Evolutionary conservation across 2,113 vertebrate species (phyloP), one percentile per base, ranked within the genome.

Genomic region (Phyllostomus discolor): DNA sequence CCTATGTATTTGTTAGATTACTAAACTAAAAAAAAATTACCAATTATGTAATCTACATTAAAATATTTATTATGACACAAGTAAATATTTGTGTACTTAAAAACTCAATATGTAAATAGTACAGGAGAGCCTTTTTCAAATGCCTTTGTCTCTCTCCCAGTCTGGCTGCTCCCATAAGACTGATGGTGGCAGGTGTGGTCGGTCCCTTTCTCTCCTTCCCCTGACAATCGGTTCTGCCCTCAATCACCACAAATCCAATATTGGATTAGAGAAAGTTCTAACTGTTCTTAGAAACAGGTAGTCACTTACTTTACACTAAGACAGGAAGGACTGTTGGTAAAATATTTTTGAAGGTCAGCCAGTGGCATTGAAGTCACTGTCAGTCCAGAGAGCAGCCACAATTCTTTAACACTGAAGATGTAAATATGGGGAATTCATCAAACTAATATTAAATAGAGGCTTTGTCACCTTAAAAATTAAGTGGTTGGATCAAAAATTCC

Each of bases 121-220:
- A 10, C 90, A 91, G 84, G 66, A 50, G 20, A 59, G 54, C 9
- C 84, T 97, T 95, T 95, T 0, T 12, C 85, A 1, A 86, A 54
- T 5, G 96, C 69, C 96, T 97, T 98, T 97, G 97, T 98, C 95
- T 98, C 76, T 98, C 73, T 38, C 24, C 69, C 69, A 59, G 50
- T 92, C 95, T 43, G 41, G 52, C 87, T 88, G 82, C 4, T 97
- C 91, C 93, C 69, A 50, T 28, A 73, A 98, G 98, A 99, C 67
- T 88, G 98, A 98, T 33, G 22, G 97, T 57, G 98, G 98, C 98
- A 98, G 98, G 98, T 99, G 98, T 66, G 41, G 76, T 6, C 82
- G n/a, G 76, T 6, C 84, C 81, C 46, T 80, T 70, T 62, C 86
- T 94, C 95, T 84, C 78, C 80, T 79, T 85, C 82, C 82, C 76